Evolutionary conservation across 2,113 vertebrate species (phyloP), one percentile per base, ranked within the genome.

Genomic region (Microtus ochrogaster): DNA sequence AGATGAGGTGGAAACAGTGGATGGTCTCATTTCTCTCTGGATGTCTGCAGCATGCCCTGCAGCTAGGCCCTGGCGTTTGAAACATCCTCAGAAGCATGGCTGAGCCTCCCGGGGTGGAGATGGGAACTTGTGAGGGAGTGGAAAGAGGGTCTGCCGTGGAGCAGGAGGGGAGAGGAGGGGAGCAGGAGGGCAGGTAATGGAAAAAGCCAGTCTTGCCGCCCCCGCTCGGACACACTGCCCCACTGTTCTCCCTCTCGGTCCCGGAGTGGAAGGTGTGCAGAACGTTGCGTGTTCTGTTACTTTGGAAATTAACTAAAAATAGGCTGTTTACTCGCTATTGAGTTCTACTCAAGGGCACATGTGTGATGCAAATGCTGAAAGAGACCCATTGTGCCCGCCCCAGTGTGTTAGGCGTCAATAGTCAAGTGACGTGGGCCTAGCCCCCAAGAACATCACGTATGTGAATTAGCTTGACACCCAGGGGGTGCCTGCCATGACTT

Each of bases 231-330:
- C 66, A 96, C 95, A 97, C 88, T 96, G 88, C 47, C 52, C 44
- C 92, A 92, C 90, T 97, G 95, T 98, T 96, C 91, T 77, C 44
- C 26, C 47, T 79, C 79, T 41, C 41, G 89, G 92, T 82, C 94
- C 73, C 49, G 36, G 84, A 41, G 26, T 92, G 89, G 95, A 96
- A 94, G 93, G 41, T 96, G 92, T 94, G 65, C 92, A 55, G 76
- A 94, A 83, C 41, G 84, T 89, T 88, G 26, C 81, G 87, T 68
- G 44, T 86, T 94, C 70, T 88, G 78, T 93, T 72, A 65, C 95
- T 93, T 93, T 94, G 96, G 97, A 97, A 97, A 97, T 95, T 90
- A 90, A 92, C 96, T 97, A 97, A 97, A 97, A 96, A 96, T 97
- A 97, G 90, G 66, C 22, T 97, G 97, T 97, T 97, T 98, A 96